Evolutionary conservation across 2,888 invertebrate genomes (phyloP).

Genomic region (Cryptocheilus praepositus): DNA sequence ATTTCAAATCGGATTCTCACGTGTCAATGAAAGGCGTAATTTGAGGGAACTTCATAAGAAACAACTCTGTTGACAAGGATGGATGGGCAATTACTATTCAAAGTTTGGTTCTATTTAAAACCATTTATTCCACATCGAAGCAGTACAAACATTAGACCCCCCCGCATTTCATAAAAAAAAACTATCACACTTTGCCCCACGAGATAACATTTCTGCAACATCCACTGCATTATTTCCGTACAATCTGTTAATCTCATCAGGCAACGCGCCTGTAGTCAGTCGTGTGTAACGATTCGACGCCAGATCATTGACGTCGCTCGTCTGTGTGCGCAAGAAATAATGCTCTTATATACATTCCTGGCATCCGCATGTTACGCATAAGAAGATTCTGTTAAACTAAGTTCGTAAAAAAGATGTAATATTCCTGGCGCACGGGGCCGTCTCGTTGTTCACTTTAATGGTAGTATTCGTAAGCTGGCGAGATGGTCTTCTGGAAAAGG

Average conservation of each 20-base stretch:
- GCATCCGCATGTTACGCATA: not conserved
- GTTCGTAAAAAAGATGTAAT: no score
- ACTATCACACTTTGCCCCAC: no score
- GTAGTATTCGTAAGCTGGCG: constrained; percentile 60
- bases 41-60: not conserved
- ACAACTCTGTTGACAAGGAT: not conserved
- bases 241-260: no score
- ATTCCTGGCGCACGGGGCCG: no score
- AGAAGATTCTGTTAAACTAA: no score
- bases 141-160: not conserved
- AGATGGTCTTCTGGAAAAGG: constrained; percentile 66
- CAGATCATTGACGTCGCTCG: not conserved
- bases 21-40: not conserved
- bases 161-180: no score
- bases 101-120: not conserved
- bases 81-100: not conserved
- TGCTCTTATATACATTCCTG: not conserved
- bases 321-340: not conserved
- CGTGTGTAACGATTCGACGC: not conserved
- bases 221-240: no score
- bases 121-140: not conserved
- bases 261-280: not conserved
- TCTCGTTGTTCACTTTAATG: constrained; percentile 30
- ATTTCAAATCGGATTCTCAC: no score
- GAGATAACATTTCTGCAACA: no score